Base-by-base conservation (phyloP, 2,113 vertebrate species). In the Bubalus kerabau region DNA sequence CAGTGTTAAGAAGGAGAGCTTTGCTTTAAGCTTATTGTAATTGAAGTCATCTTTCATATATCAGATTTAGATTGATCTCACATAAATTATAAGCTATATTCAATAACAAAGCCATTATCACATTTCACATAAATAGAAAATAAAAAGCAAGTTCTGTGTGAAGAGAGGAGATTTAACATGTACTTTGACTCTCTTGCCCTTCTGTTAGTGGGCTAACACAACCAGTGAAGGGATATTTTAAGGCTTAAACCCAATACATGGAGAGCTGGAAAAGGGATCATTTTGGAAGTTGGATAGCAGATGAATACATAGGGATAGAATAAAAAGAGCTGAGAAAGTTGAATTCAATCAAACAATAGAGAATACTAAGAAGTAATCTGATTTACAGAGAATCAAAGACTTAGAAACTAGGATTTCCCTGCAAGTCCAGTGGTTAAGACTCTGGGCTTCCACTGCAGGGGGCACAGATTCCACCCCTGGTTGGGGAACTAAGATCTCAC, bases 1-100 rank as follows among this genome's bases (percentile, higher is more conserved):
- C 43, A 74, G 64, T 95, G 83, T 89, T 92, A 95, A 94, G 60
- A 5, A 97, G n/a, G 32, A 78, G 83, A 26, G 23, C 10, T 87
- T 94, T 97, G 82, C 76, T 96, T 96, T 98, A 90, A 89, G 46
- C 48, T 56, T 85, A 46, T 32, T 96, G n/a, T 82, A 92, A 93
- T 19, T 91, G 60, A 21, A 90, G 64, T 26, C 23, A 92, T 92
- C n/a, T 94, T 91, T 92, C 56, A 87, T 17, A 81, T 80, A 76
- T 17, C 40, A 90, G 56, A 91, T 94, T 96, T 86, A 90, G 43
- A 74, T 74, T 13, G 78, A 92, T 89, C 67, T 92, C 81, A 98
- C 85, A 93, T 91, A 94, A 96, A 86, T 96, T 92, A 92, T 74
- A 90, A 95, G n/a, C 56, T 87, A 67, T 30, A 84, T 32, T 97